Base-by-base conservation (phyloP, 2,888 invertebrate species). In the Drosophila suboccidentalis region DNA sequence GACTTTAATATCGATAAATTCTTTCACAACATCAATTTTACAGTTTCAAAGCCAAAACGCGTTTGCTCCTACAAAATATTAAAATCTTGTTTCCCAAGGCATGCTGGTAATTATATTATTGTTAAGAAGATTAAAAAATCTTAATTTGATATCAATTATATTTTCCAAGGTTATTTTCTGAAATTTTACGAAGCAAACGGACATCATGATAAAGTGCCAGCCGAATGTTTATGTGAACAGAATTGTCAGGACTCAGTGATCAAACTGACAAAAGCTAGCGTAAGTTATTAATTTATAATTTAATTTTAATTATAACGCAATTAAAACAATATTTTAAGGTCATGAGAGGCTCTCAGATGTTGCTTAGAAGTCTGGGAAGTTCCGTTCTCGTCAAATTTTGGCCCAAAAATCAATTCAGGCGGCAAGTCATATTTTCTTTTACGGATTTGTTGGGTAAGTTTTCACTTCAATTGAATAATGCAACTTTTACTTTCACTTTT, bases 381-480 rank as follows among this genome's bases (percentile, higher is more conserved):
- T 59, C 81, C 1, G 57, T 91, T 3, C 61, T 80, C 0, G 75
- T 91, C 29, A 89, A 80, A 51, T 75, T 61, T 17, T 91, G 89
- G 88, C 91, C 92, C 5, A 68, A 77, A 6, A 69, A 80, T 55
- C 90, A 92, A 19, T 90, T 90, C 10, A 91, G 90, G 19, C 79
- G 93, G 0, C 91, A 92, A 69, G 88, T 92, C 1, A 88, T 93
- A 53, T 93, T 92, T 68, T 92, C 92, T 1, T 84, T 93, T 47
- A 92, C 91, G 0, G 93, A 93, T 88, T 87, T 93, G 1, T 61
- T 93, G 66, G 92, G 93, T 92, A 71, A 43, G 59, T 38, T 17
- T 10, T 10, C 29, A 10, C 6, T 1, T 3, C 1, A 2, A 17
- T 1, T 47, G 11, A 17, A 13, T n/a, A 15, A 22, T 10, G 15